Percentiles rank a stretch among this genome's conserved stretches.
phyloP scores from a whole-genome alignment of 2,113 vertebrate genomes.

The Mormyrus lacerda region DNA sequence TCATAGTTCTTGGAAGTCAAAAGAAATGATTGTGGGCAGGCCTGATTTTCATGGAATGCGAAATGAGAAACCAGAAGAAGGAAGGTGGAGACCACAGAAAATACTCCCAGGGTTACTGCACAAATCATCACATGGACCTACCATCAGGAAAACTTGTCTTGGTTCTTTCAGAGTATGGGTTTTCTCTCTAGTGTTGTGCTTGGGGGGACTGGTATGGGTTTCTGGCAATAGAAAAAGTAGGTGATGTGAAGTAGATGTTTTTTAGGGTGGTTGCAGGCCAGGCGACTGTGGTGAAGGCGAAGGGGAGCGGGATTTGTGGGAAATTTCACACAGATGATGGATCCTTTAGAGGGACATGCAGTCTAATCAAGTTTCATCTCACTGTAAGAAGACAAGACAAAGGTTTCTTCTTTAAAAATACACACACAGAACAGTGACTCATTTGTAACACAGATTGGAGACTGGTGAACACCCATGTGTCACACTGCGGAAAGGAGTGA shows the following conservation, averaged over 20 bases:
- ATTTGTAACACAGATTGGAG: background rate
- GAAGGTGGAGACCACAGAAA: background rate
- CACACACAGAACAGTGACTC: background rate
- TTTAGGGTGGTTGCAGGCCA: background rate
- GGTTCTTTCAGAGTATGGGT: background rate
- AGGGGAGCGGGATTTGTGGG: background rate
- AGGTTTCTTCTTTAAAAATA: background rate
- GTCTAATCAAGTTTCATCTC: background rate
- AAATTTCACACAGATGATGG: background rate
- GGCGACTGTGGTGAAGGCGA: background rate
- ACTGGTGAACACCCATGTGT: background rate
- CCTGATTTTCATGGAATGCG: background rate
- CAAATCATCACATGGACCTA: background rate
- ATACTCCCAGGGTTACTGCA: background rate
- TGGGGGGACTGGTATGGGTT: background rate
- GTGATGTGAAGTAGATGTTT: background rate
- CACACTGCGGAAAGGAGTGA: background rate
- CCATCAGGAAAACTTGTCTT: background rate
- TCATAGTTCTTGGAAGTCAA: slow-evolving; percentile 1
- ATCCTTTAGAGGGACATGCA: background rate
- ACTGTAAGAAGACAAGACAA: background rate
- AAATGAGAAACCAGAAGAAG: background rate
- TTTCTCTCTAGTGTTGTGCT: background rate
- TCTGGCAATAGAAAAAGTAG: background rate
- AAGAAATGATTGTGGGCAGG: background rate